Evolutionary conservation across 2,797 vertebrate genomes (phyloP).

Genomic region (Macroramphosus scolopax): DNA sequence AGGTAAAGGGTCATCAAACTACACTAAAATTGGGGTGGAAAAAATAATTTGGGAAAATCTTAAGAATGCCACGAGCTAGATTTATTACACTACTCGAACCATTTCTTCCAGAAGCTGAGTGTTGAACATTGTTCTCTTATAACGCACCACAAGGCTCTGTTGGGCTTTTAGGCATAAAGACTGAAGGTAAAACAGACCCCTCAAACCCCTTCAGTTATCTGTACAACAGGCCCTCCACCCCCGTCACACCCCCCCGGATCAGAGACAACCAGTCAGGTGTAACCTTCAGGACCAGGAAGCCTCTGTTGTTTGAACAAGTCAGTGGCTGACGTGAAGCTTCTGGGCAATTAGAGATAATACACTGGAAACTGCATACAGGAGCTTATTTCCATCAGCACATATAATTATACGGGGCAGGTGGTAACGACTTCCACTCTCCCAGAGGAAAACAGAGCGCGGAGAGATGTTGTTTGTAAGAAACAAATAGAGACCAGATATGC

Average conservation of each 20-base stretch:
- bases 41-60: too few relatives aligned
- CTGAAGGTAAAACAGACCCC: too few relatives aligned
- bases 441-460: slow-evolving; percentile 34
- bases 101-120: too few relatives aligned
- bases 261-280: slow-evolving; percentile 40
- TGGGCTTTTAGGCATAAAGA: too few relatives aligned
- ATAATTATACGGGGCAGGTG: slow-evolving; percentile 64
- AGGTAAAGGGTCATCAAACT: too few relatives aligned
- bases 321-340: slow-evolving; percentile 50
- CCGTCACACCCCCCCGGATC: slow-evolving; percentile 30
- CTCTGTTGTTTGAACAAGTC: slow-evolving; percentile 60
- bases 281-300: slow-evolving; percentile 40
- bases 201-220: too few relatives aligned
- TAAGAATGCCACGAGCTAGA: too few relatives aligned
- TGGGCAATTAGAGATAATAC: slow-evolving; percentile 69
- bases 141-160: too few relatives aligned
- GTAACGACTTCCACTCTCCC: slow-evolving; percentile 53
- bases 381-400: slow-evolving; percentile 64
- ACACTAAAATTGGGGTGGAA: too few relatives aligned
- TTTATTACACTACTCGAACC: too few relatives aligned
- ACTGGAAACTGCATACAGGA: slow-evolving; percentile 54
- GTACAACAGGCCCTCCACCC: slow-evolving; percentile 17
- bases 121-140: too few relatives aligned
- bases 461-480: slow-evolving; percentile 31
- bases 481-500: slow-evolving; percentile 3